phyloP scores from a whole-genome alignment of 2,888 invertebrate species.

The Alloscopus bannaensis region DNA sequence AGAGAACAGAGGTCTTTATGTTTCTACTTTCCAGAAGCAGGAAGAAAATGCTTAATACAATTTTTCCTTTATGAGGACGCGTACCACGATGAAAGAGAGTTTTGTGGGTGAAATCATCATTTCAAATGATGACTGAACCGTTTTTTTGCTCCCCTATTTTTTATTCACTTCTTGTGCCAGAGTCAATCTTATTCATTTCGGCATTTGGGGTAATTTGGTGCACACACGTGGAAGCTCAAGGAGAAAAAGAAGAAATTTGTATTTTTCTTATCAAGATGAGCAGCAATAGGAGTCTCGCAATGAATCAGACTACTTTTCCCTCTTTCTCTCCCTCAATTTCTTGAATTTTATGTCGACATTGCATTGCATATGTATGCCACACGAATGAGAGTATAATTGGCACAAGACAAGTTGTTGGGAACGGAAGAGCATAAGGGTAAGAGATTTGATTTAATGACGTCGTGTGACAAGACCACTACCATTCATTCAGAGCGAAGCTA shows the following conservation, averaged over 20 bases:
- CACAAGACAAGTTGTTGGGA: conserved; percentile 44
- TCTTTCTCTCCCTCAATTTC: not conserved
- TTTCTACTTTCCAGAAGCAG: no score
- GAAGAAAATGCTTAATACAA: not conserved
- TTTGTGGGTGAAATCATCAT: conserved; percentile 20
- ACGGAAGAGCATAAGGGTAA: conserved; percentile 21
- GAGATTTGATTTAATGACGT: conserved; percentile 57
- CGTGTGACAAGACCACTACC: conserved; percentile 49
- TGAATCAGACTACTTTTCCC: conserved; percentile 10
- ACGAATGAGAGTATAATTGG: conserved; percentile 39
- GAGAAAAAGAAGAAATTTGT: conserved; percentile 23
- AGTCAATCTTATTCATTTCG: not conserved
- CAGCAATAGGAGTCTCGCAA: not conserved
- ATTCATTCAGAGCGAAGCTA: conserved; percentile 59
- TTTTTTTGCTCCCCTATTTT: conserved; percentile 10
- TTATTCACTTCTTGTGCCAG: not conserved
- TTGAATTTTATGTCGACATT: not conserved
- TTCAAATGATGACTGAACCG: not conserved
- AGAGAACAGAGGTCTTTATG: no score
- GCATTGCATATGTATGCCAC: conserved; percentile 29
- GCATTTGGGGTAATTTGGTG: conserved; percentile 24
- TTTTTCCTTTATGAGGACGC: not conserved
- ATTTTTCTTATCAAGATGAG: conserved; percentile 26
- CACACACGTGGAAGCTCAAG: conserved; percentile 18
- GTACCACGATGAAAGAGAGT: conserved; percentile 11